Evolutionary conservation across 2,797 vertebrate genomes (phyloP).

Genomic region (Enteromius anoplus): DNA sequence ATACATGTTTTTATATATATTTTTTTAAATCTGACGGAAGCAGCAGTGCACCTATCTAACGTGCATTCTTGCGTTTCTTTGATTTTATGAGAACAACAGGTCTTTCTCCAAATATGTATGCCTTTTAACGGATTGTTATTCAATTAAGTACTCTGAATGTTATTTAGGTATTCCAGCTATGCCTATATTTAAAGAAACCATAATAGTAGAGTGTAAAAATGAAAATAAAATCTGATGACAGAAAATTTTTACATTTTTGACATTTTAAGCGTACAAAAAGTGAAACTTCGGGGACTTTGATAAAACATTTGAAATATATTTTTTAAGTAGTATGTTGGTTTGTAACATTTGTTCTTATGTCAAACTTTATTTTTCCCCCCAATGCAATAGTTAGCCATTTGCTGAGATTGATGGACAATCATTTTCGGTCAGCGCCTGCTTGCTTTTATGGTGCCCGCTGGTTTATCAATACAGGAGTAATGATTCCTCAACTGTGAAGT

Average conservation of each 20-base stretch:
- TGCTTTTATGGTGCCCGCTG: slow-evolving; percentile 1
- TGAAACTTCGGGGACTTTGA: background rate
- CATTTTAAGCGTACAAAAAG: too few relatives aligned
- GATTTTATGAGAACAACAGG: background rate
- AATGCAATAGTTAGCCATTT: background rate
- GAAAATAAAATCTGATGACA: background rate
- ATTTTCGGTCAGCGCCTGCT: background rate
- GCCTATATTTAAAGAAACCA: background rate
- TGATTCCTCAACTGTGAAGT: background rate
- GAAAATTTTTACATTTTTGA: too few relatives aligned
- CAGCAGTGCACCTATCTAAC: background rate
- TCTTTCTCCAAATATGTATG: background rate
- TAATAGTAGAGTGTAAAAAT: too few relatives aligned
- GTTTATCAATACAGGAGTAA: slow-evolving; percentile 2
- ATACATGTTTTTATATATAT: too few relatives aligned
- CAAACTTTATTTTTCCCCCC: too few relatives aligned
- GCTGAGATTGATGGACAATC: background rate
- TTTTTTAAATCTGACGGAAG: too few relatives aligned
- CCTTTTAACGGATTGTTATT: background rate
- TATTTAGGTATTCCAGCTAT: background rate
- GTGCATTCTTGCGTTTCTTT: background rate
- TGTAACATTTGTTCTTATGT: background rate
- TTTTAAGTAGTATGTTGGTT: too few relatives aligned
- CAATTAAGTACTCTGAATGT: background rate
- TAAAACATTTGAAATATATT: background rate